phyloP scores from a whole-genome alignment of 2,797 vertebrate species.

The Monodelphis domestica region DNA sequence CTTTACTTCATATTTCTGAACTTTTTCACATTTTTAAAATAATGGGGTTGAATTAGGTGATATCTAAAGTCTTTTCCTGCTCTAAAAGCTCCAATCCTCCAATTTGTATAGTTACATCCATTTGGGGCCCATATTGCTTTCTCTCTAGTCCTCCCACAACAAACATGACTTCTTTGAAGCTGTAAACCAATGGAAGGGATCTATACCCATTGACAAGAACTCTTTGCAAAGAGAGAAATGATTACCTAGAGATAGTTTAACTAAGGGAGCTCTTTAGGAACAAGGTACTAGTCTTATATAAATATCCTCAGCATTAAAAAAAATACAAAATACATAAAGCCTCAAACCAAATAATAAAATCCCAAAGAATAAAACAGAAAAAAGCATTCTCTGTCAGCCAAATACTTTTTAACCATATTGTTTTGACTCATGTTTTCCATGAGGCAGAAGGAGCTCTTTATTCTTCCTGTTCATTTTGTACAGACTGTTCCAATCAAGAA shows the following conservation, averaged over 20 bases:
- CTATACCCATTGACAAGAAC: background rate
- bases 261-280: background rate
- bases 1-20: background rate
- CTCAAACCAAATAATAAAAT: background rate
- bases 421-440: slow-evolving; percentile 61
- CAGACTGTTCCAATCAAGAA: slow-evolving; percentile 54
- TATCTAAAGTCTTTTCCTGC: background rate
- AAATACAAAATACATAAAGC: background rate
- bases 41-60: background rate
- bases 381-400: slow-evolving; percentile 35
- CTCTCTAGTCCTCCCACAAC: background rate
- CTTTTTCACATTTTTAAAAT: background rate
- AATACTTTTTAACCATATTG: slow-evolving; percentile 56
- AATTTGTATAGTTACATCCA: background rate
- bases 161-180: background rate
- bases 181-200: background rate
- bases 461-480: slow-evolving; percentile 47
- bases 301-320: background rate
- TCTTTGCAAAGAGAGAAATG: background rate
- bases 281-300: slow-evolving; percentile 20
- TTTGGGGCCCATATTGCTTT: background rate
- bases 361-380: slow-evolving; percentile 41
- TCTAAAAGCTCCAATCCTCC: background rate
- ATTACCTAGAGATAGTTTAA: background rate
- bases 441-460: slow-evolving; percentile 38